Percentiles rank a stretch among this genome's conserved stretches.
Evolutionary conservation across 2,888 invertebrate genomes (phyloP).

Genomic region (Apamea crenata): DNA sequence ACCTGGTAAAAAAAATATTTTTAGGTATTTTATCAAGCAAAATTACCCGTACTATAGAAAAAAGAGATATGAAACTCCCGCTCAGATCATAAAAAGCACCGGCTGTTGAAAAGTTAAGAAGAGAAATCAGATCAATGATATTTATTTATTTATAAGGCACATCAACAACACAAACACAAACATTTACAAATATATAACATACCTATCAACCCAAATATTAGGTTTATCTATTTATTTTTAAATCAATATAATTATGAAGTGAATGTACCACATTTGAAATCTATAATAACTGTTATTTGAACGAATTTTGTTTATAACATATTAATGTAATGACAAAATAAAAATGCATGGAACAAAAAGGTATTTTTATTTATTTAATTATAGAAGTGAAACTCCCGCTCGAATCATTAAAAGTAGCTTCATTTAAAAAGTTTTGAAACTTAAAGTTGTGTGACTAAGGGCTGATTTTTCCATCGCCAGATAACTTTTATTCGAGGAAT

Average conservation of each 20-base stretch:
- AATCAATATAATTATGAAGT: neutral
- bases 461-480: too few relatives aligned
- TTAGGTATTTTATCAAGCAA: neutral
- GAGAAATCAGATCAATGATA: neutral
- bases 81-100: neutral
- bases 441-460: too few relatives aligned
- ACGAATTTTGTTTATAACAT: too few relatives aligned
- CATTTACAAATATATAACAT: too few relatives aligned
- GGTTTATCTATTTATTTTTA: neutral
- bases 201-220: neutral
- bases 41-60: too few relatives aligned
- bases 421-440: neutral
- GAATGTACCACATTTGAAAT: neutral
- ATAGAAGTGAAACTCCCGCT: neutral
- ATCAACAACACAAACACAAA: too few relatives aligned
- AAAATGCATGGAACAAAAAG: neutral
- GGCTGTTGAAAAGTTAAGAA: neutral
- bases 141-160: too few relatives aligned
- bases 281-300: neutral
- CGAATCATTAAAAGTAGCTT: neutral
- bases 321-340: neutral
- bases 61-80: neutral
- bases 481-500: too few relatives aligned
- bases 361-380: neutral
- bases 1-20: slow-evolving; percentile 72